These are phyloP conservation scores for Hydropotes inermis DNA, from an alignment of 2,113 vertebrate species.

Conservation along the genomic window DNA sequence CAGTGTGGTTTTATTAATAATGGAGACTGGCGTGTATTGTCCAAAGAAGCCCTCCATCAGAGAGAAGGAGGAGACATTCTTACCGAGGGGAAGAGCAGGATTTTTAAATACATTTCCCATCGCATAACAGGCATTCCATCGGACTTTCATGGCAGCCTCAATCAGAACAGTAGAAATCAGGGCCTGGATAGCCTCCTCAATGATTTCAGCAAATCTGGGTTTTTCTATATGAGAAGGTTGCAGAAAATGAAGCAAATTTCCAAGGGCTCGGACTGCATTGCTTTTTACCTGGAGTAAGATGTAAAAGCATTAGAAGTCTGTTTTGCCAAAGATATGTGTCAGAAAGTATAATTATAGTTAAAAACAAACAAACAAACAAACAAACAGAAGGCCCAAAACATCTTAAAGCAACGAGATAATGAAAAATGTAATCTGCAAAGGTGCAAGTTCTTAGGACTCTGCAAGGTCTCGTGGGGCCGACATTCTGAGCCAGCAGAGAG, in stretches of 20 bases:
- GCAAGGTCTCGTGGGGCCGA: neutral
- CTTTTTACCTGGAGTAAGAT: conserved; percentile 89
- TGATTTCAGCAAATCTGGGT: conserved; percentile 87
- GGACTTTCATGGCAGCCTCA: conserved; percentile 96
- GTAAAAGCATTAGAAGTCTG: neutral
- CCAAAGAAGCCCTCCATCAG: neutral
- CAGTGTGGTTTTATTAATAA: neutral
- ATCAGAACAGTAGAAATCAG: conserved; percentile 89
- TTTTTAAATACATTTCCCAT: conserved; percentile 97
- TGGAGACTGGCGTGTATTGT: neutral
- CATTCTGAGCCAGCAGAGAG: neutral
- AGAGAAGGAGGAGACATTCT: conserved; percentile 55
- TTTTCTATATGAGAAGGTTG: conserved; percentile 87
- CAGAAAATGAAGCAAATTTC: conserved; percentile 96
- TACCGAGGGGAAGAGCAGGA: conserved; percentile 90
- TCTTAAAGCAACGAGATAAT: neutral
- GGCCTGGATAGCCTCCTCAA: conserved; percentile 89
- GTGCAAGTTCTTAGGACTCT: neutral
- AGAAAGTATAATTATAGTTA: neutral
- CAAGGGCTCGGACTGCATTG: conserved; percentile 93
- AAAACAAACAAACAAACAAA: neutral
- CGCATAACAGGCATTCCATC: conserved; percentile 98
- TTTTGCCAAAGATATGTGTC: neutral
- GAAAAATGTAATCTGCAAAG: neutral
- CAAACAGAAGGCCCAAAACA: neutral